Evolutionary conservation across 2,113 vertebrate genomes (phyloP).

Genomic region (Malurus melanocephalus): DNA sequence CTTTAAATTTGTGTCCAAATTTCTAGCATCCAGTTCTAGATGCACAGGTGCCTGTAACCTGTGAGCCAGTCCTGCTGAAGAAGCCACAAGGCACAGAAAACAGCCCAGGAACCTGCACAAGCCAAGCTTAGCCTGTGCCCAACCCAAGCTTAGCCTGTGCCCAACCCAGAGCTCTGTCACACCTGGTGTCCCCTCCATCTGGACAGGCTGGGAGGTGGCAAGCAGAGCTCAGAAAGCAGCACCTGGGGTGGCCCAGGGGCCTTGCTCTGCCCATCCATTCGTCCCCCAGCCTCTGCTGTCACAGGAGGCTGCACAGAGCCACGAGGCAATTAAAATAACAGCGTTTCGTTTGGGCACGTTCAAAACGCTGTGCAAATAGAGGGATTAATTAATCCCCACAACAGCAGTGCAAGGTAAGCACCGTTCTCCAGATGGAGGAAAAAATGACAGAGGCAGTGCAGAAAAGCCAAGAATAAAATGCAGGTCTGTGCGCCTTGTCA

Average conservation of each 20-base stretch:
- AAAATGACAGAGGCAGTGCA: fast-evolving
- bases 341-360: not conserved
- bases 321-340: not conserved
- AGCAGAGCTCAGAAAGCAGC: not conserved
- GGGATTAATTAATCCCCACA: conserved; percentile 45
- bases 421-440: not conserved
- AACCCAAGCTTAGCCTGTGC: not conserved
- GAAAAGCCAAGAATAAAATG: conserved; percentile 37
- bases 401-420: conserved; percentile 24
- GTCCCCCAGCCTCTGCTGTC: not conserved
- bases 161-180: fast-evolving
- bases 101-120: not conserved
- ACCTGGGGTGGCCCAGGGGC: fast-evolving
- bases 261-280: not conserved
- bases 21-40: not conserved
- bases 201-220: not conserved
- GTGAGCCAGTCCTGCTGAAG: not conserved
- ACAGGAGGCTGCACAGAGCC: not conserved
- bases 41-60: not conserved
- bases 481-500: not conserved
- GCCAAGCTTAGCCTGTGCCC: not conserved
- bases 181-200: fast-evolving
- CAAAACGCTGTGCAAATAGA: not conserved
- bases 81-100: not conserved
- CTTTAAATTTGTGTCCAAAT: not conserved